phyloP scores from a whole-genome alignment of 2,797 vertebrate species.

The Calcarius lapponicus region DNA sequence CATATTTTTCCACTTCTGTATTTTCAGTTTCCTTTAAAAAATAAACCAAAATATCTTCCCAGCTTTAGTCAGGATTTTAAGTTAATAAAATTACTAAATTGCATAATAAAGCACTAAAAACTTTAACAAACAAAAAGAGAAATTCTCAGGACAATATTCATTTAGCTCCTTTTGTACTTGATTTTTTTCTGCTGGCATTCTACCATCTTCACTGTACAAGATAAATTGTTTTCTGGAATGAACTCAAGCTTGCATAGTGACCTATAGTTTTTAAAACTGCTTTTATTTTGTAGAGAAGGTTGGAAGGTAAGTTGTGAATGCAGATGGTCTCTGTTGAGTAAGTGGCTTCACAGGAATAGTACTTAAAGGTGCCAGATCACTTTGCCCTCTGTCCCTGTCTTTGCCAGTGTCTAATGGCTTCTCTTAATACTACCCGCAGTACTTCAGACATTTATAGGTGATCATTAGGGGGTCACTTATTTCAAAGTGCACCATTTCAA shows the following conservation, averaged over 20 bases:
- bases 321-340: not conserved
- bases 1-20: not conserved
- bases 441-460: not conserved
- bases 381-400: not conserved
- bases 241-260: not conserved
- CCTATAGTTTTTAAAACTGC: not conserved
- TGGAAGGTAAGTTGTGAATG: not conserved
- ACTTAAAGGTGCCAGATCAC: not conserved
- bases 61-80: not conserved
- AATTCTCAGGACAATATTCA: not conserved
- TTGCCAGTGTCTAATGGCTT: not conserved
- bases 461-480: not conserved
- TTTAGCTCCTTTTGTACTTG: not conserved
- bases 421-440: not conserved
- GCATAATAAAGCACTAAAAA: not conserved
- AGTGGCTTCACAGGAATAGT: not conserved
- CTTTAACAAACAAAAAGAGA: not conserved
- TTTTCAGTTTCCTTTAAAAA: constrained; percentile 6
- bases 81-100: not conserved
- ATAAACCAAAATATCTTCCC: not conserved
- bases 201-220: not conserved
- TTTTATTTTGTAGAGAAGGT: not conserved
- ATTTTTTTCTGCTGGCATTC: not conserved
- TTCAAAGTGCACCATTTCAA: not conserved
- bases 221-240: not conserved